phyloP scores from a whole-genome alignment of 53 echinoderm and acorn worm genomes.

The Actinopyga echinites region DNA sequence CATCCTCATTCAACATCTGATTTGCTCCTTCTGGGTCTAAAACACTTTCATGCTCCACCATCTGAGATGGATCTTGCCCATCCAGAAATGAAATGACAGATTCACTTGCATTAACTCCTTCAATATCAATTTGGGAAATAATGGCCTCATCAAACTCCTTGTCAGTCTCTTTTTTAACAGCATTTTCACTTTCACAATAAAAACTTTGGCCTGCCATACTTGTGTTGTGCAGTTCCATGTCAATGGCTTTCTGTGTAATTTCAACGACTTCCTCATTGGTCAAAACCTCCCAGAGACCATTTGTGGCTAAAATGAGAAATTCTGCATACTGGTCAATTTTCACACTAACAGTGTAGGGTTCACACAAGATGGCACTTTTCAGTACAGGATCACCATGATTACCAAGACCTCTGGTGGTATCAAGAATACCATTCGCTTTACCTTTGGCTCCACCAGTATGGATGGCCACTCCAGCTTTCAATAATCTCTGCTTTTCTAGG shows the following conservation, averaged over 20 bases:
- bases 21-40: conserved; percentile 28
- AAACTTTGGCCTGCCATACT: background rate
- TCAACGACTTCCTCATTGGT: conserved; percentile 83
- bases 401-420: conserved; percentile 91
- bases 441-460: conserved; percentile 65
- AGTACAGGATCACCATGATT: conserved; percentile 95
- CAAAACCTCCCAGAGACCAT: conserved; percentile 93
- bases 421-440: conserved; percentile 89
- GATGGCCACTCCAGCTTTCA: conserved; percentile 75
- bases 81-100: background rate
- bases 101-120: conserved; percentile 32
- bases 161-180: background rate
- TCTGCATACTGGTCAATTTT: conserved; percentile 85
- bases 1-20: background rate
- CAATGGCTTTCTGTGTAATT: conserved; percentile 46
- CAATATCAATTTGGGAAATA: conserved; percentile 51
- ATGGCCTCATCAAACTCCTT: conserved; percentile 41
- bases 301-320: conserved; percentile 84
- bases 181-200: background rate
- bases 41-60: background rate
- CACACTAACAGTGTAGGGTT: conserved; percentile 87
- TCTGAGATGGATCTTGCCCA: background rate
- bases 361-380: conserved; percentile 81
- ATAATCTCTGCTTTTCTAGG: conserved; percentile 62
- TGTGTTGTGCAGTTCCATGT: background rate